A percentile compares a stretch with the other conserved stretches of the same genome.
phyloP scores from a whole-genome alignment of 35 echinoderm and acorn worm species.

The Diadema setosum region DNA sequence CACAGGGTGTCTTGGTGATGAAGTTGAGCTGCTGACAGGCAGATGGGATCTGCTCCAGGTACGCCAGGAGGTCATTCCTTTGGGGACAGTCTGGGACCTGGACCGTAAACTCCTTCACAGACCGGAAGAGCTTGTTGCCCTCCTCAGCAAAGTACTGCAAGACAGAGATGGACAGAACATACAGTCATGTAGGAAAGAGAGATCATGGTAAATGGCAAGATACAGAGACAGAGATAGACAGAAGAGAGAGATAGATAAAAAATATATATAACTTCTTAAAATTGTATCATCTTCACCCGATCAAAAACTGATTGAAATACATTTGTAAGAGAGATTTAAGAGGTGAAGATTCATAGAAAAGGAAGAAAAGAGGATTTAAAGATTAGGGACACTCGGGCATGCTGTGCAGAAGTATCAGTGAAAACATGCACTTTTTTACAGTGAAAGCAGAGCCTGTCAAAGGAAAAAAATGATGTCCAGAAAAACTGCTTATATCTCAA shows the following conservation, averaged over 20 bases:
- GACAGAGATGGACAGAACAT: not conserved
- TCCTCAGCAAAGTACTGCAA: slow-evolving; percentile 96
- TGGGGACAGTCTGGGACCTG: slow-evolving; percentile 81
- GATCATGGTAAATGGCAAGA: not conserved
- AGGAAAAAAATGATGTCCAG: too few relatives aligned
- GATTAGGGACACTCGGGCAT: too few relatives aligned
- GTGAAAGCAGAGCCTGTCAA: too few relatives aligned
- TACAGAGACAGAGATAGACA: not conserved
- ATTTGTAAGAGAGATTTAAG: too few relatives aligned
- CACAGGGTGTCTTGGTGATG: slow-evolving; percentile 78
- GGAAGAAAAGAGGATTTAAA: too few relatives aligned
- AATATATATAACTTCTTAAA: not conserved
- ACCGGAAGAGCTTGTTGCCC: slow-evolving; percentile 89
- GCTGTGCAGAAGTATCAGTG: too few relatives aligned
- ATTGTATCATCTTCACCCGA: too few relatives aligned
- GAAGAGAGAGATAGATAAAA: not conserved
- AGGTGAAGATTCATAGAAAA: too few relatives aligned
- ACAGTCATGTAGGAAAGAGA: not conserved
- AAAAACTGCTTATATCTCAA: too few relatives aligned
- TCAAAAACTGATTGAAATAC: too few relatives aligned
- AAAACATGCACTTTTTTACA: too few relatives aligned
- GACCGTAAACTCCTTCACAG: slow-evolving; percentile 61
- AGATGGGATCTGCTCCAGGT: slow-evolving; percentile 84
- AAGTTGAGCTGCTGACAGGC: slow-evolving; percentile 84
- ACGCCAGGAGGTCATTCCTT: slow-evolving; percentile 53